These are phyloP conservation scores for Riparia riparia DNA, from an alignment of 2,113 vertebrate genomes.

Conservation along the genomic window DNA sequence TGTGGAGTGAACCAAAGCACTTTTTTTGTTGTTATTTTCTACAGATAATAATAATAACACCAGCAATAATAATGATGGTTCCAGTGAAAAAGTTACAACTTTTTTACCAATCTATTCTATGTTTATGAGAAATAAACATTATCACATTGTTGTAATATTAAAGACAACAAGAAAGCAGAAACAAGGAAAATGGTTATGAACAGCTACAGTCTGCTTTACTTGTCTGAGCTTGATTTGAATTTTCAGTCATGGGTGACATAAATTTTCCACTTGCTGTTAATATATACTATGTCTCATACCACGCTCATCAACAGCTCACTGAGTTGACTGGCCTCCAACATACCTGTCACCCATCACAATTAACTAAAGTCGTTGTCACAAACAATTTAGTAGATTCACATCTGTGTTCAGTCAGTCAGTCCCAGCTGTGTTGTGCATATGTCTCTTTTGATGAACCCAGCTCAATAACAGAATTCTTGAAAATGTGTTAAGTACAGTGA, in stretches of 20 bases:
- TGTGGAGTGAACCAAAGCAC: background rate
- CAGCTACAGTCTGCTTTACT: background rate
- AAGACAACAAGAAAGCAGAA: background rate
- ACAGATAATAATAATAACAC: background rate
- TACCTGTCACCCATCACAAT: slow-evolving; percentile 62
- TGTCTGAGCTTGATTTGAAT: background rate
- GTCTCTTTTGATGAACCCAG: slow-evolving; percentile 36
- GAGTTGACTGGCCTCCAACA: slow-evolving; percentile 25
- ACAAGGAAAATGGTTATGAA: background rate
- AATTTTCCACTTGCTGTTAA: slow-evolving; percentile 18
- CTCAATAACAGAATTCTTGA: background rate
- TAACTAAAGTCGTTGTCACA: slow-evolving; percentile 57
- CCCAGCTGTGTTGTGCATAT: slow-evolving; percentile 18
- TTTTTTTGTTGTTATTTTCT: background rate
- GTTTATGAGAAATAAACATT: background rate
- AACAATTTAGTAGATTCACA: slow-evolving; percentile 28
- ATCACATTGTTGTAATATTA: background rate
- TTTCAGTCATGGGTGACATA: background rate
- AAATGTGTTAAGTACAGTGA: background rate
- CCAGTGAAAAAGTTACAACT: background rate
- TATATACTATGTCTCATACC: background rate
- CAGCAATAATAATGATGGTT: background rate
- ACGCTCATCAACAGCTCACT: slow-evolving; percentile 28
- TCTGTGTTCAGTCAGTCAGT: slow-evolving; percentile 31
- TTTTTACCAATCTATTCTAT: background rate